Evolutionary conservation across 2,888 invertebrate genomes (phyloP), one percentile per base, ranked within the genome.

Genomic region (Bembecia ichneumoniformis): DNA sequence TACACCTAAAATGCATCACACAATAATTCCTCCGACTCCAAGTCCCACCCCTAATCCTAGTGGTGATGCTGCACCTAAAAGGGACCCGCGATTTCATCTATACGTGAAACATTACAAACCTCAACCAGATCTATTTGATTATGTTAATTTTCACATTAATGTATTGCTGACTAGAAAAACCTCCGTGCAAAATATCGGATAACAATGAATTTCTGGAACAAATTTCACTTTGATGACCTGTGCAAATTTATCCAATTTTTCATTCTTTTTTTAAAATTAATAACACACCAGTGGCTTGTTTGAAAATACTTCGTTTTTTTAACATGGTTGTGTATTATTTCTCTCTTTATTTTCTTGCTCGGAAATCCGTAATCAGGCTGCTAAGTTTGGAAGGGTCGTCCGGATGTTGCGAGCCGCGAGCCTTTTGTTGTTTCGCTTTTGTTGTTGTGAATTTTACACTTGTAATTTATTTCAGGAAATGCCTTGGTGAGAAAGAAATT

Each of bases 391-490:
- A 81, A 82, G 82, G 86, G 83, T 82, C 83, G 64, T 71, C 83
- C 87, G 86, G 87, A 86, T 82, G 86, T 84, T 82, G 74, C 72
- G 80, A 76, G 81, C 84, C 81, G 77, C 82, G 78, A 79, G 82
- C 80, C 86, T 87, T 86, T 87, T 87, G 83, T 86, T 86, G 82
- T 78, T 80, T 71, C 73, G 74, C 83, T 84, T 82, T 86, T 86
- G 83, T 87, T 87, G 83, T 82, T 86, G 80, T 81, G 82, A 84
- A 86, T 87, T 87, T 86, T 86, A 86, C 87, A 87, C 86, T 86
- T 83, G 86, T 87, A 84, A 87, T 87, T 87, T 86, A 86, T 87
- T 86, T 82, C 83, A 83, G 84, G 84, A 84, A 84, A 82, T 74
- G 79, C 82, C 81, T 81, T 74, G 77, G 81, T 77, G 81, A 80